Evolutionary conservation across 2,113 vertebrate genomes (phyloP), one percentile per base, ranked within the genome.

Genomic region (Aegypius monachus): DNA sequence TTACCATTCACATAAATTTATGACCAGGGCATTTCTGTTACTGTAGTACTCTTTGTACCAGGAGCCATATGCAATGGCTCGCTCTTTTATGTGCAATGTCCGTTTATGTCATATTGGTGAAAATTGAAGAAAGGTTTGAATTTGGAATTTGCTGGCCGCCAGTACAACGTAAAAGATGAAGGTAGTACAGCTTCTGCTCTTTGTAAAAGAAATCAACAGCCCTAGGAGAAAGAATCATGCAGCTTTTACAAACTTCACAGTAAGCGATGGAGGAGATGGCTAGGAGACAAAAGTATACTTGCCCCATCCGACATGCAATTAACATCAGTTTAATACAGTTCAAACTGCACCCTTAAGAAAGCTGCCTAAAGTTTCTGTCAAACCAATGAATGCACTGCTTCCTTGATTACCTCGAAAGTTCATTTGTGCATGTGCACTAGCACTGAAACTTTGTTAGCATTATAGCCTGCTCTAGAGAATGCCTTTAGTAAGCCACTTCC

Each of bases 1-100:
- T 94, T 97, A 97, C 81, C 86, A 97, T 95, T 94, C 89, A 87
- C 58, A 62, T 48, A 87, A 91, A 96, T 97, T 96, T 97, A 97
- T 80, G 92, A 80, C 45, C 74, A 90, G 89, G 86, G 77, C 89
- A 97, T 77, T 96, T 91, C 78, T 95, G 70, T 93, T 94, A 91
- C 91, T 91, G 81, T 80, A 94, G 95, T 94, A 85, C 78, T 85
- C 81, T 89, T 87, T 91, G 80, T 96, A 85, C 91, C 84, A 91
- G 77, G 32, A 96, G 78, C 50, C 93, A 91, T 53, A 88, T 70
- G 89, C 87, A 95, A 80, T 50, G n/a, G 62, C 78, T 94, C 2
- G 9, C 47, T 74, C 62, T 94, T 93, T 95, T 77, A 93, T 87
- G 68, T 91, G 66, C 62, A 73, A 55, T 56, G 86, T 66, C 94